These are phyloP conservation scores for Mercenaria mercenaria DNA, from an alignment of 1,140 invertebrate genomes.

Conservation along the genomic window DNA sequence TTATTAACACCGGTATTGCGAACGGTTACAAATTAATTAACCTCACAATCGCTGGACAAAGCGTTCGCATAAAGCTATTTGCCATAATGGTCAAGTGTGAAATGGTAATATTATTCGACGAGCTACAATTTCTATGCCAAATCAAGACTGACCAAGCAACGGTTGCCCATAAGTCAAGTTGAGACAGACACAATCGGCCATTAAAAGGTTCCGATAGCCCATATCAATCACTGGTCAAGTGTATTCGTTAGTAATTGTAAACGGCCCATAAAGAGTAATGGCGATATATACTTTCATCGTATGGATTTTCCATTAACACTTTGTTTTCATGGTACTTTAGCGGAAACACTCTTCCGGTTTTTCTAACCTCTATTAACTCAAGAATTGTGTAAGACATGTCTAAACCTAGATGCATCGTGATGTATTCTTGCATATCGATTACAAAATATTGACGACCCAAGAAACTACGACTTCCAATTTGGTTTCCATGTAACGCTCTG, in stretches of 20 bases:
- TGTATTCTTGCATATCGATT: conserved; percentile 47
- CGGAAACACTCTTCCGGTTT: conserved; percentile 30
- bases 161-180: conserved; percentile 33
- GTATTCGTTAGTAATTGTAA: conserved; percentile 49
- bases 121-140: conserved; percentile 28
- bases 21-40: conserved; percentile 54
- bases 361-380: neutral
- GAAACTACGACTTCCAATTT: conserved; percentile 50
- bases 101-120: conserved; percentile 51
- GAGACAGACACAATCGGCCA: neutral
- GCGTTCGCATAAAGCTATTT: neutral
- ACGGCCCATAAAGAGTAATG: conserved; percentile 40
- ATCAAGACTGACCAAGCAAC: conserved; percentile 13
- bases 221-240: conserved; percentile 60
- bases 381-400: neutral
- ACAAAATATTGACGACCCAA: conserved; percentile 32
- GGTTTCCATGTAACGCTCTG: conserved; percentile 53
- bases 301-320: conserved; percentile 33
- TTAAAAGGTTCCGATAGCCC: conserved; percentile 24
- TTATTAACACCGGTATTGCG: conserved; percentile 29
- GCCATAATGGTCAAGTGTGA: conserved; percentile 54
- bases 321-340: conserved; percentile 18
- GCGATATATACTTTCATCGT: conserved; percentile 40
- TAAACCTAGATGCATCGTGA: neutral
- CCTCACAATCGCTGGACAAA: conserved; percentile 46